Percentiles rank a stretch among this genome's conserved stretches.
Evolutionary conservation across 2,888 invertebrate genomes (phyloP).

Genomic region (Cyrtodaria siliqua): DNA sequence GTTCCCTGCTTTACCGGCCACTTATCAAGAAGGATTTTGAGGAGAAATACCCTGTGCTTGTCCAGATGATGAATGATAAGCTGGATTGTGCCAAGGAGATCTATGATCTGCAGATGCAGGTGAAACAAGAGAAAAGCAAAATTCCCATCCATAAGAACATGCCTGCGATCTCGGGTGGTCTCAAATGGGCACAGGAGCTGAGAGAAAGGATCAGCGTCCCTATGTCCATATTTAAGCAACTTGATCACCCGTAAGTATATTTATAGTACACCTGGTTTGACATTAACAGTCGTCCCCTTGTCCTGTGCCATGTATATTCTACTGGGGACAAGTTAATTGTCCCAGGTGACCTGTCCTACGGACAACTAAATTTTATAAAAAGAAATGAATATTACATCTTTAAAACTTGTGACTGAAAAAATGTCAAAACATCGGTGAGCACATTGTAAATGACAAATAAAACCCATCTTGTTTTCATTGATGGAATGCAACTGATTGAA

Average conservation of each 20-base stretch:
- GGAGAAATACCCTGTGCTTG: constrained; percentile 92
- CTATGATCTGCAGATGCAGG: constrained; percentile 81
- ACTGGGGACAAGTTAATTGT: too few relatives aligned
- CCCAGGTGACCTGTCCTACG: too few relatives aligned
- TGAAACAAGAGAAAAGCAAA: constrained; percentile 57
- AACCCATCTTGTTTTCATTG: too few relatives aligned
- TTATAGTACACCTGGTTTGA: too few relatives aligned
- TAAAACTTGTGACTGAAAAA: too few relatives aligned
- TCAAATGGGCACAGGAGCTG: constrained; percentile 93
- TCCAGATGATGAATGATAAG: constrained; percentile 89
- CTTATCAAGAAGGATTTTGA: constrained; percentile 95
- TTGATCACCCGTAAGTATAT: constrained; percentile 90
- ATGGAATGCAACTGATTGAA: too few relatives aligned
- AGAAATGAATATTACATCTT: too few relatives aligned
- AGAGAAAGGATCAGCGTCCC: constrained; percentile 84
- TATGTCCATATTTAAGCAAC: constrained; percentile 91
- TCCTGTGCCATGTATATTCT: too few relatives aligned
- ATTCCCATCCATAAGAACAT: constrained; percentile 90
- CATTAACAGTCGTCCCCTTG: too few relatives aligned
- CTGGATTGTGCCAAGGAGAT: constrained; percentile 82
- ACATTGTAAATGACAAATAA: too few relatives aligned
- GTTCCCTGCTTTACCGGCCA: constrained; percentile 94
- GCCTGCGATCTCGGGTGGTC: constrained; percentile 94
- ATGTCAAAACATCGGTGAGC: too few relatives aligned
- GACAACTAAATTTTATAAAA: too few relatives aligned